Base-by-base conservation (phyloP, 2,113 vertebrate species). In the Zosterops hypoxanthus region DNA sequence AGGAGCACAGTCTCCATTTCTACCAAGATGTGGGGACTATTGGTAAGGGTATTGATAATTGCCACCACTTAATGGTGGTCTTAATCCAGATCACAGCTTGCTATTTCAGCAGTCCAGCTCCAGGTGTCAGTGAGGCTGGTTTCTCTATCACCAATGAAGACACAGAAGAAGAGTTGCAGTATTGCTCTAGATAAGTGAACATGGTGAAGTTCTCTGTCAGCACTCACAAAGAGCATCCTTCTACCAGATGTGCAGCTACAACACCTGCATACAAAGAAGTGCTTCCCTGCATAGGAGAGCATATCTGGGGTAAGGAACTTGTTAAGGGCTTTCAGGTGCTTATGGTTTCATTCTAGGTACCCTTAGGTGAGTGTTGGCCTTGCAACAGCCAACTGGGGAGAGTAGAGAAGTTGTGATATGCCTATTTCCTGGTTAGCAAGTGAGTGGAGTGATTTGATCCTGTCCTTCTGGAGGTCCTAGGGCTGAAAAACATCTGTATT, bases 361-460 rank as follows among this genome's bases (percentile, higher is more conserved):
- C 46, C 49, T 53, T 69, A 8, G 6, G 29, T 7, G 34, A 24
- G 33, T 63, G 25, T 31, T 83, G 47, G 42, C 16, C 14, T 73
- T 92, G 34, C 25, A 71, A 41, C 53, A 88, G 59, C 21, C 10
- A 36, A 6, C 28, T 41, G 53, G 13, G 31, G 71, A 28, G 25
- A 52, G 5, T 13, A 69, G 71, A 77, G 28, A 12, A 41, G 15
- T 52, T 82, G 53, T 76, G n/a, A 57, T 25, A 21, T 17, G 11
- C 33, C 5, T 21, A 1, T 76, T 88, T 72, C 17, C 31, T 79
- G 17, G 7, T 46, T 41, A 49, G 24, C 12, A 5, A 79, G 17
- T 0, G 1, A 46, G 28, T 5, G 4, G 24, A 8, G 3, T 82
- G 23, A 4, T 85, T 82, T 73, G 4, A 8, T 65, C 11, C 49